Conservation (phyloP, 2,113 vertebrate genomes). For the Ceuthmochares aereus region DNA sequence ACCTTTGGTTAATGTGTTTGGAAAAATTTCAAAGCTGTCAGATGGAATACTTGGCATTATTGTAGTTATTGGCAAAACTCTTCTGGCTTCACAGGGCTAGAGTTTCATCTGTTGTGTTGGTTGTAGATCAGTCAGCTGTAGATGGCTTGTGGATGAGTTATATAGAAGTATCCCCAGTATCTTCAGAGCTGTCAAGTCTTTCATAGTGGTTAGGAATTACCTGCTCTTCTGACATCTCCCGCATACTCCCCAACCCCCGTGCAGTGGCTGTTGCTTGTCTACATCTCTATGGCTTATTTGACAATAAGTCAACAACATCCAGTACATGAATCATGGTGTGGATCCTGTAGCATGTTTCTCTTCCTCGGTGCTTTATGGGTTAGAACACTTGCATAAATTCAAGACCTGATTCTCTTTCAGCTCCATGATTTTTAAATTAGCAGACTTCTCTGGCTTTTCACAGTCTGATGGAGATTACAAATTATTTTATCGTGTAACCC, state of each 20-base stretch:
- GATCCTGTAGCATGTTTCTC: not conserved
- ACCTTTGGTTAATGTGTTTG: not conserved
- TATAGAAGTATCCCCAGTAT: not conserved
- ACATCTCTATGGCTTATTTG: not conserved
- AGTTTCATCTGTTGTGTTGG: not conserved
- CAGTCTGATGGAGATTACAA: not conserved
- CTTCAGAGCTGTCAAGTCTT: not conserved
- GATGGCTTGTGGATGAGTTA: not conserved
- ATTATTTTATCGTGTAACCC: not conserved
- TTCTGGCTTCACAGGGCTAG: not conserved
- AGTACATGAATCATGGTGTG: rapidly evolving
- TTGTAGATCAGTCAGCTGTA: not conserved
- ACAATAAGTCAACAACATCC: not conserved
- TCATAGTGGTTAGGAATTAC: not conserved
- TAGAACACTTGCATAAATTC: not conserved
- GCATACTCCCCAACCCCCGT: rapidly evolving
- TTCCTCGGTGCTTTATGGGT: not conserved
- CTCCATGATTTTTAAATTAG: not conserved
- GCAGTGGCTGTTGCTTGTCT: not conserved
- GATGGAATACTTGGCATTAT: not conserved
- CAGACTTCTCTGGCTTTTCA: not conserved
- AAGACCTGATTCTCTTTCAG: not conserved
- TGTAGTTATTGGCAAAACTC: not conserved
- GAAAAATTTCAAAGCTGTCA: not conserved
- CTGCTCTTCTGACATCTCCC: not conserved